Evolutionary conservation across 2,888 invertebrate species (phyloP).

Genomic region (Noctua janthina): DNA sequence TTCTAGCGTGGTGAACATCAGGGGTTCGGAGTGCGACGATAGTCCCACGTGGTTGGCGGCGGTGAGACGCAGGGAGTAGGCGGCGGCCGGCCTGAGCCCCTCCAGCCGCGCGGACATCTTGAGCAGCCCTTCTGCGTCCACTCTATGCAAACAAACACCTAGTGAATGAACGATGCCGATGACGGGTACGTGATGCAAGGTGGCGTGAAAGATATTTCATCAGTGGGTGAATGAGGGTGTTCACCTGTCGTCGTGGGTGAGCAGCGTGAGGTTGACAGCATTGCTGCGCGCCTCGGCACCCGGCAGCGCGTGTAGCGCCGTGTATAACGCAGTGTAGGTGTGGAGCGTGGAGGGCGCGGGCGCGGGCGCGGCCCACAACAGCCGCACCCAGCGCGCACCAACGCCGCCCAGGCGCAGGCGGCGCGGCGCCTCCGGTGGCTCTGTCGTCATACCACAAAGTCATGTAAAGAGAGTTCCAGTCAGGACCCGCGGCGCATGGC

Average conservation of each 20-base stretch:
- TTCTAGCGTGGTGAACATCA: conserved; percentile 93
- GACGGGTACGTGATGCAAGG: not conserved
- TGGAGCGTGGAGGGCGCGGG: conserved; percentile 71
- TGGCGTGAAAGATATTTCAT: not conserved
- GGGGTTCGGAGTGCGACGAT: conserved; percentile 92
- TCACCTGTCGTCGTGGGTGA: conserved; percentile 65
- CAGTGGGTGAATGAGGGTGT: not conserved
- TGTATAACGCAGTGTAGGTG: conserved; percentile 73
- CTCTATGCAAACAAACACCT: conserved; percentile 57
- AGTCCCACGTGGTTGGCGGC: conserved; percentile 93
- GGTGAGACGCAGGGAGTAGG: conserved; percentile 92
- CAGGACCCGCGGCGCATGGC: not conserved
- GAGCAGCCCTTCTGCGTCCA: conserved; percentile 67
- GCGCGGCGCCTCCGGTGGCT: conserved; percentile 92
- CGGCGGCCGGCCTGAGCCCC: conserved; percentile 92
- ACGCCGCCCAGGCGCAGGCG: conserved; percentile 90
- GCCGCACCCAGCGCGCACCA: conserved; percentile 90
- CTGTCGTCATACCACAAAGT: conserved; percentile 74
- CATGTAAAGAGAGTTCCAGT: not conserved
- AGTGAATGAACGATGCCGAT: not conserved
- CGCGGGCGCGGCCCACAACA: conserved; percentile 87
- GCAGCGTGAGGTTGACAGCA: conserved; percentile 76
- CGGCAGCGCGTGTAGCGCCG: conserved; percentile 74
- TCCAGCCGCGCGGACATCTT: conserved; percentile 78
- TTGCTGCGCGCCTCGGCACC: conserved; percentile 64